Evolutionary conservation across 2,797 vertebrate species (phyloP).

Genomic region (Xyrichtys novacula): DNA sequence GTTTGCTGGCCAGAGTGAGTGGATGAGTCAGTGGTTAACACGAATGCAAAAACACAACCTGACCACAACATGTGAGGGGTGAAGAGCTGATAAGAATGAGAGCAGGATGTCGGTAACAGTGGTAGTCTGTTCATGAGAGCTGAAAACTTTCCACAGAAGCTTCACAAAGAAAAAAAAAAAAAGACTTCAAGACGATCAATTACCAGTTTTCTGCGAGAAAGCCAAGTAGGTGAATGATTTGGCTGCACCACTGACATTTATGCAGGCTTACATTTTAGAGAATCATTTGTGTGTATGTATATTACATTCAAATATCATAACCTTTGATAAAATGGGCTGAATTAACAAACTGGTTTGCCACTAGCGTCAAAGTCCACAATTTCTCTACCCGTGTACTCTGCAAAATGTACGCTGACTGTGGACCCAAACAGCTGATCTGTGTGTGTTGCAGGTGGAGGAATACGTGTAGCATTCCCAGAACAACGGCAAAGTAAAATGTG

Average conservation of each 20-base stretch:
- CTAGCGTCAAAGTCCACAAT: too few relatives aligned
- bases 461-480: too few relatives aligned
- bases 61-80: not conserved
- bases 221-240: not conserved
- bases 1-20: not conserved
- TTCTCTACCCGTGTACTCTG: too few relatives aligned
- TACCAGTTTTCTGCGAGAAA: not conserved
- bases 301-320: too few relatives aligned
- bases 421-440: too few relatives aligned
- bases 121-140: not conserved
- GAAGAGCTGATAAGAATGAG: not conserved
- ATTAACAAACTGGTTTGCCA: too few relatives aligned
- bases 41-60: not conserved
- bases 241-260: not conserved
- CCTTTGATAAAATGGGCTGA: too few relatives aligned
- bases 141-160: constrained; percentile 2
- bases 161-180: not conserved
- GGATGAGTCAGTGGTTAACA: constrained; percentile 2
- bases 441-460: too few relatives aligned
- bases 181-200: not conserved
- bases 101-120: constrained; percentile 16
- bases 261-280: too few relatives aligned
- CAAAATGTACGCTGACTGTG: too few relatives aligned
- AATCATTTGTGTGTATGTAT: too few relatives aligned
- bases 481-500: too few relatives aligned